phyloP scores from a whole-genome alignment of 2,113 vertebrate species.

The Hemicordylus capensis region DNA sequence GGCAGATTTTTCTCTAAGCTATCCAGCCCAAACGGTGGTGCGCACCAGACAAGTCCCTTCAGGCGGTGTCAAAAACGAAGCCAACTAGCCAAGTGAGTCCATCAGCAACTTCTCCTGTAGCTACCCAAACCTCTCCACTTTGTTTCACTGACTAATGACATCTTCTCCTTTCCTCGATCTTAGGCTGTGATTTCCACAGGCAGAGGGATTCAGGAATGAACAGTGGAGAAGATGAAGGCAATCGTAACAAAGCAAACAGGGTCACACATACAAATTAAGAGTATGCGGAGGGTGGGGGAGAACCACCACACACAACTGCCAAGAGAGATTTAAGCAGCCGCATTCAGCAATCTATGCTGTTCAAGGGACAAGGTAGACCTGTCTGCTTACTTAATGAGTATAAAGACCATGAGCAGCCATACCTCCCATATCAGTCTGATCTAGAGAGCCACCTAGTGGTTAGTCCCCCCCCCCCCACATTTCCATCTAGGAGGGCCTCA shows the following conservation, averaged over 20 bases:
- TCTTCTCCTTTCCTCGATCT: not conserved
- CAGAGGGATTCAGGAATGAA: fast-evolving
- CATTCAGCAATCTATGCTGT: not conserved
- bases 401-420: not conserved
- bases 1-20: constrained; percentile 31
- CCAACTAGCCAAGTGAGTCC: constrained; percentile 47
- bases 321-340: not conserved
- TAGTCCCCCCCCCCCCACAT: not conserved
- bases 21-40: constrained; percentile 47
- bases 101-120: constrained; percentile 47
- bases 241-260: not conserved
- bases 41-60: constrained; percentile 48
- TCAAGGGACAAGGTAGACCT: not conserved
- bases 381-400: no score
- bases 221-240: fast-evolving
- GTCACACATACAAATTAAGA: not conserved
- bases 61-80: constrained; percentile 52
- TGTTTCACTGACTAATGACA: constrained; percentile 10
- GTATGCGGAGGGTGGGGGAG: not conserved
- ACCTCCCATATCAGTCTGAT: not conserved
- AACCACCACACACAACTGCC: not conserved
- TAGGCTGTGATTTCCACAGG: not conserved
- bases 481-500: not conserved
- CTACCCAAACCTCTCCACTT: constrained; percentile 29
- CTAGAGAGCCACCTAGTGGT: constrained; percentile 41